These are phyloP conservation scores for Passer montanus DNA, from an alignment of 2,113 vertebrate genomes.

Conservation along the genomic window DNA sequence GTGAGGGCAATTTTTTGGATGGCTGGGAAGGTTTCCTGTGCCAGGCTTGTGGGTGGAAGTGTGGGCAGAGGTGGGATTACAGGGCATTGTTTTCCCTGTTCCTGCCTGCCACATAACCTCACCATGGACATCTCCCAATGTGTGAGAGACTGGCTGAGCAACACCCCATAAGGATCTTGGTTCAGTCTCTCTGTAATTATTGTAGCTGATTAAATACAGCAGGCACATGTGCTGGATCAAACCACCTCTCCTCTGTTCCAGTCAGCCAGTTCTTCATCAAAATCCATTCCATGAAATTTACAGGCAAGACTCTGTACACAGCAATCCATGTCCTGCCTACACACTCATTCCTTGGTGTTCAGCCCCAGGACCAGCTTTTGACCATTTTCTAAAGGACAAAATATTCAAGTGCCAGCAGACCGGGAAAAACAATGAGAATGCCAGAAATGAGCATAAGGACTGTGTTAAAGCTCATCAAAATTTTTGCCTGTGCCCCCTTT, in stretches of 20 bases:
- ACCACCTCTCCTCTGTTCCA: neutral
- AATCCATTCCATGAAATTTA: neutral
- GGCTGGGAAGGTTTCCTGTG: neutral
- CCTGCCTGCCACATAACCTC: neutral
- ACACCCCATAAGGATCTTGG: neutral
- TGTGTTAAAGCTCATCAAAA: neutral
- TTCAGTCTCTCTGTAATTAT: neutral
- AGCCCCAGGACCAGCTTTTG: neutral
- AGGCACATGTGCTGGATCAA: neutral
- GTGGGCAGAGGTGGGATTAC: neutral
- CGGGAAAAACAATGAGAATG: neutral
- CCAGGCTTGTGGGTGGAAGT: neutral
- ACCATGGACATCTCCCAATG: fast-evolving
- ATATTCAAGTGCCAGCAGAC: neutral
- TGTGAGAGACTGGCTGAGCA: neutral
- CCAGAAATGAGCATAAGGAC: neutral
- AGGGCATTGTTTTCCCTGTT: neutral
- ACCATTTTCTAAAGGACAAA: neutral
- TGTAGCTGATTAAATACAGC: neutral
- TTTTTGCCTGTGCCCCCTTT: neutral
- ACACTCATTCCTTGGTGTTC: neutral
- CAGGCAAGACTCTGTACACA: neutral
- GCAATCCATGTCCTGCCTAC: neutral
- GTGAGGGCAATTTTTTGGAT: neutral
- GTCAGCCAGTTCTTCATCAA: neutral